Evolutionary conservation across 1,140 invertebrate genomes (phyloP).

Genomic region (Leptinotarsa texana): DNA sequence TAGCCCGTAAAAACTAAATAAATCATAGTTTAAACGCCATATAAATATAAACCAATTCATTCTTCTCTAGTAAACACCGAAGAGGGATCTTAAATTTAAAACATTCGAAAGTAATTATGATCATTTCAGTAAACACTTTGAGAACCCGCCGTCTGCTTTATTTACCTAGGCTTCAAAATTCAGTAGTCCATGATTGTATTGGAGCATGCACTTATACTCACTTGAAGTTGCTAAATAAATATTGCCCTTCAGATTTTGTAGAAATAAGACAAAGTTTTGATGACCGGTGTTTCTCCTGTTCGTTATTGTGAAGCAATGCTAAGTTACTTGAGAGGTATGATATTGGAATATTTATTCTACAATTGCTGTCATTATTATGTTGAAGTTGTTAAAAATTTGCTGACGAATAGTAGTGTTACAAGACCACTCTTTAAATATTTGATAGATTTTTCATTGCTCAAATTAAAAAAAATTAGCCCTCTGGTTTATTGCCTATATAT

Average conservation of each 20-base stretch:
- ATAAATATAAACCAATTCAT: background rate
- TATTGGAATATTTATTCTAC: too few relatives aligned
- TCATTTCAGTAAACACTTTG: conserved; percentile 18
- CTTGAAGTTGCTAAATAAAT: conserved; percentile 3
- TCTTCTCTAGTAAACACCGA: background rate
- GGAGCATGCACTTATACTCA: conserved; percentile 1
- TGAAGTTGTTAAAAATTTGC: too few relatives aligned
- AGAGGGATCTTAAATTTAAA: background rate
- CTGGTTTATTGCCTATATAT: too few relatives aligned
- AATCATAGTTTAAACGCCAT: conserved; percentile 1
- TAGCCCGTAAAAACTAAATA: background rate
- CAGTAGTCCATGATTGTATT: conserved; percentile 14
- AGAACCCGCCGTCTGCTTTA: background rate
- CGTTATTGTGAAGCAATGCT: too few relatives aligned
- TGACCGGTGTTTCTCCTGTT: background rate
- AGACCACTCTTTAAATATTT: too few relatives aligned
- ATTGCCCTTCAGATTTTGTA: background rate
- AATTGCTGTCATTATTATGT: too few relatives aligned
- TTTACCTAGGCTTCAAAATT: conserved; percentile 13
- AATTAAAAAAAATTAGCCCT: too few relatives aligned
- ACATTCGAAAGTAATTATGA: conserved; percentile 14
- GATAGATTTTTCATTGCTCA: too few relatives aligned
- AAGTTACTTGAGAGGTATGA: too few relatives aligned
- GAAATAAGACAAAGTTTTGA: background rate
- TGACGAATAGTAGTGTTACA: too few relatives aligned